Percentiles rank a stretch among this genome's conserved stretches.
These are phyloP conservation scores for Sardinella longiceps DNA, from an alignment of 2,797 vertebrate genomes.

Conservation along the genomic window DNA sequence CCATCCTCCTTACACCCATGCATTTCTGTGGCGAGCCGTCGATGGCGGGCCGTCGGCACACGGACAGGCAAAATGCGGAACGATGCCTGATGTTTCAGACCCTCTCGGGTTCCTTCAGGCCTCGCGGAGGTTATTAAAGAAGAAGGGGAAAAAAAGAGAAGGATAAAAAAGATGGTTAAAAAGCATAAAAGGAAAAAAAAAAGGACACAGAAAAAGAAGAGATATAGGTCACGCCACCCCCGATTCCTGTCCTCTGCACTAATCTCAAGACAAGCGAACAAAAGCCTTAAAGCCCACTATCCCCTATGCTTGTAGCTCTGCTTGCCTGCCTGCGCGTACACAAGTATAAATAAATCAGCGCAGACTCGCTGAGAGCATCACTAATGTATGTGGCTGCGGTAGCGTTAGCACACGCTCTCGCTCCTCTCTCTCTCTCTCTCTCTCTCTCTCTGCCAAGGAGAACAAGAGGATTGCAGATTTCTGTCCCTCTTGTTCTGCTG, in stretches of 20 bases:
- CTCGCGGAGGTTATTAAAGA: neutral
- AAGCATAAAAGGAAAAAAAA: neutral
- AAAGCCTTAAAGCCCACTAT: conserved; percentile 44
- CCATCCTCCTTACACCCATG: neutral
- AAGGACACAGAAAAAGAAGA: conserved; percentile 25
- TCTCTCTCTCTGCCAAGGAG: neutral
- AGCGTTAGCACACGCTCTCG: neutral
- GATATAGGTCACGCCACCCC: conserved; percentile 43
- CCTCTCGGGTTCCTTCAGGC: neutral
- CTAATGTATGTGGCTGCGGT: conserved; percentile 39
- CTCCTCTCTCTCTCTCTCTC: neutral
- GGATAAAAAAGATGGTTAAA: neutral
- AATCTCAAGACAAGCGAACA: conserved; percentile 43
- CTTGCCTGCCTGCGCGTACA: conserved; percentile 40
- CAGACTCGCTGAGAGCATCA: conserved; percentile 33
- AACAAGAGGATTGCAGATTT: conserved; percentile 28
- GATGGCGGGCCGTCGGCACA: neutral
- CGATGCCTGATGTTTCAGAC: conserved; percentile 1
- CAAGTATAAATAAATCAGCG: conserved; percentile 48
- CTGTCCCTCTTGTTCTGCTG: conserved; percentile 21
- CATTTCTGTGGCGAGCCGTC: neutral
- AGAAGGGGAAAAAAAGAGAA: neutral
- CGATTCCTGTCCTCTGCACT: conserved; percentile 39
- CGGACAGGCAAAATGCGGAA: neutral
- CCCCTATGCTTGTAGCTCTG: conserved; percentile 27